These are phyloP conservation scores for Papilio demoleus DNA, from an alignment of 2,888 invertebrate genomes.

Conservation along the genomic window DNA sequence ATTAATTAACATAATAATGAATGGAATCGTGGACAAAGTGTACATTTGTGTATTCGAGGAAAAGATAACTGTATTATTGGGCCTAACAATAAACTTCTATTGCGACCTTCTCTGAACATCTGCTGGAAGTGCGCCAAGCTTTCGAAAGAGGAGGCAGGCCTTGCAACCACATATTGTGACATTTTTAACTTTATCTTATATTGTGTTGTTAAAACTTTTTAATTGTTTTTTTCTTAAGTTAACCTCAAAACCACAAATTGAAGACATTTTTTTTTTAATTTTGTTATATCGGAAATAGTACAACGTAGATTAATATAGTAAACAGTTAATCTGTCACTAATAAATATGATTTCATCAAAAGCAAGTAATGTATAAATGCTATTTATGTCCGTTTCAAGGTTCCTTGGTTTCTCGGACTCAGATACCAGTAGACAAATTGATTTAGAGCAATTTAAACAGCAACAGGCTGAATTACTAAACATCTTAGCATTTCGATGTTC, in stretches of 20 bases:
- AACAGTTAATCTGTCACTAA: background rate
- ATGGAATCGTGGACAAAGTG: background rate
- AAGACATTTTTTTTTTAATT: background rate
- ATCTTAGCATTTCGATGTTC: background rate
- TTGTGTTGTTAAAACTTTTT: background rate
- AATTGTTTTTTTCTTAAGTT: background rate
- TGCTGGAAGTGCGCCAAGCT: conserved; percentile 27
- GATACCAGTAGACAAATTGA: background rate
- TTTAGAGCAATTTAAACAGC: conserved; percentile 1
- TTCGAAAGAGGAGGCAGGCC: conserved; percentile 1
- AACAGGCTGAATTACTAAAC: background rate
- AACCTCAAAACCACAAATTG: background rate
- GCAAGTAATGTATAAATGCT: background rate
- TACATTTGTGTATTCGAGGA: background rate
- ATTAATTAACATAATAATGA: background rate
- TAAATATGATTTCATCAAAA: background rate
- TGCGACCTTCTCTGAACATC: conserved; percentile 30
- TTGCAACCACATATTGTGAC: background rate
- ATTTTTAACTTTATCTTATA: conserved; percentile 8
- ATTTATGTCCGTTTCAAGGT: background rate
- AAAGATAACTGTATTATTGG: background rate
- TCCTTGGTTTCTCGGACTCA: background rate
- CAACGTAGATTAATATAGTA: background rate
- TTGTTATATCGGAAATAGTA: background rate
- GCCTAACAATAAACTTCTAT: conserved; percentile 14